Evolutionary conservation across 2,888 invertebrate genomes (phyloP).

Genomic region (Agrochola macilenta): DNA sequence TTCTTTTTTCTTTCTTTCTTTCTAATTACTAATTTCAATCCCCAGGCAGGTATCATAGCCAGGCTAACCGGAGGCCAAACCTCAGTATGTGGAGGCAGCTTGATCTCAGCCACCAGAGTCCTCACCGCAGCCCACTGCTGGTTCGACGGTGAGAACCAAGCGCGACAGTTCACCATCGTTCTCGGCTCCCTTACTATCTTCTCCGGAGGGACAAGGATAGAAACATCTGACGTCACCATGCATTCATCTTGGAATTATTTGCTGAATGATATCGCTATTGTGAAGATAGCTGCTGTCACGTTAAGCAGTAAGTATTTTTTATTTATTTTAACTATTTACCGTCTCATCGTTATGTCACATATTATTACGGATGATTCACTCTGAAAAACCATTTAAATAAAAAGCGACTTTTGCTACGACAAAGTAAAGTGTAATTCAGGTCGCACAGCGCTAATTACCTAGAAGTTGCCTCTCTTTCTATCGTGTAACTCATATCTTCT

Average conservation of each 20-base stretch:
- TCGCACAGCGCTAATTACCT: too few species aligned
- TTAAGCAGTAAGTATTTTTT: constrained; percentile 78
- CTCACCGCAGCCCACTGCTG: constrained; percentile 87
- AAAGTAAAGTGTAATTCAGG: too few species aligned
- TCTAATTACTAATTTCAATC: neutral
- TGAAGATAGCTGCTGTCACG: constrained; percentile 72
- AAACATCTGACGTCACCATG: constrained; percentile 73
- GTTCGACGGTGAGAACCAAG: constrained; percentile 83
- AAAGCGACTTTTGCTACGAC: too few species aligned
- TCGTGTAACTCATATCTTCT: too few species aligned
- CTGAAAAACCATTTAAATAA: too few species aligned
- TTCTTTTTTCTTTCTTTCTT: too few species aligned
- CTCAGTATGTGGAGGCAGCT: constrained; percentile 84
- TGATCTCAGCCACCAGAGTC: constrained; percentile 79
- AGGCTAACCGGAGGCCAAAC: constrained; percentile 77
- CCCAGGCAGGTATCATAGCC: constrained; percentile 81
- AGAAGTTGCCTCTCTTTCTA: too few species aligned
- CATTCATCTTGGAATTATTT: constrained; percentile 80
- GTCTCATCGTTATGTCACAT: neutral
- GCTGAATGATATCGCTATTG: constrained; percentile 82
- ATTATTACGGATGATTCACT: too few species aligned
- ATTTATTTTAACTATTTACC: neutral
- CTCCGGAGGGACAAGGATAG: constrained; percentile 81
- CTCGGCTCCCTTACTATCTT: constrained; percentile 83
- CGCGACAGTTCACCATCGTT: constrained; percentile 79